Percentiles rank a stretch among this genome's conserved stretches.
phyloP scores from a whole-genome alignment of 2,113 vertebrate species.

The Prolemur simus region DNA sequence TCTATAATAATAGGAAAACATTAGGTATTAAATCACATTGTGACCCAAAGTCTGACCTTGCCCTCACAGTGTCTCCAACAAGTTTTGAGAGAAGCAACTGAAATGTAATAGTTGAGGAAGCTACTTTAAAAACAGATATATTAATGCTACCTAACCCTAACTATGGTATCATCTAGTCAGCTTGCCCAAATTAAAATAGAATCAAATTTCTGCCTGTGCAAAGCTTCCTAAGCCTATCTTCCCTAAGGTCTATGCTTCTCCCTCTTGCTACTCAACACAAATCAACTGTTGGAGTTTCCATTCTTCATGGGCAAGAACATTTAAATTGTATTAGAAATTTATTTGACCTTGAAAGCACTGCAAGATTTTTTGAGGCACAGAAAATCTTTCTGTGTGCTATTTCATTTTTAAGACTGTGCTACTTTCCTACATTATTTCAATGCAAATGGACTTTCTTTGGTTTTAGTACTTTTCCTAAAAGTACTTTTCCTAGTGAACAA shows the following conservation, averaged over 20 bases:
- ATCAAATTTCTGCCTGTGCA: background rate
- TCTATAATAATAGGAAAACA: background rate
- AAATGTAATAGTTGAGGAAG: background rate
- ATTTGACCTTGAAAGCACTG: background rate
- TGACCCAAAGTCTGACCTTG: background rate
- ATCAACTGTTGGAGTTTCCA: background rate
- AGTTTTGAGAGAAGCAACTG: constrained; percentile 6
- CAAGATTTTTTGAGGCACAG: background rate
- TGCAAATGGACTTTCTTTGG: background rate
- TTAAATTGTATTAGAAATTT: constrained; percentile 10
- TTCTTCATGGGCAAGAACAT: background rate
- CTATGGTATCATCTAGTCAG: background rate
- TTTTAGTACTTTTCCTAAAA: constrained; percentile 16
- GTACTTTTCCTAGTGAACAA: background rate
- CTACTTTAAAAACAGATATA: constrained; percentile 10
- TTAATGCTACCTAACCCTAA: background rate
- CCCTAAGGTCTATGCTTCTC: background rate
- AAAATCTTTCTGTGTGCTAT: constrained; percentile 31
- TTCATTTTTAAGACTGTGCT: constrained; percentile 5
- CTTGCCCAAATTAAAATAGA: background rate
- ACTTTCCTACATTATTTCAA: background rate
- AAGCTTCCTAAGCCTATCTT: background rate
- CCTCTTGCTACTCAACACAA: background rate
- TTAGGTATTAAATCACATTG: background rate
- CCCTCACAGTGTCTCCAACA: background rate